Base-by-base conservation (phyloP, 1,140 invertebrate species). In the Eupristina koningsbergeri region DNA sequence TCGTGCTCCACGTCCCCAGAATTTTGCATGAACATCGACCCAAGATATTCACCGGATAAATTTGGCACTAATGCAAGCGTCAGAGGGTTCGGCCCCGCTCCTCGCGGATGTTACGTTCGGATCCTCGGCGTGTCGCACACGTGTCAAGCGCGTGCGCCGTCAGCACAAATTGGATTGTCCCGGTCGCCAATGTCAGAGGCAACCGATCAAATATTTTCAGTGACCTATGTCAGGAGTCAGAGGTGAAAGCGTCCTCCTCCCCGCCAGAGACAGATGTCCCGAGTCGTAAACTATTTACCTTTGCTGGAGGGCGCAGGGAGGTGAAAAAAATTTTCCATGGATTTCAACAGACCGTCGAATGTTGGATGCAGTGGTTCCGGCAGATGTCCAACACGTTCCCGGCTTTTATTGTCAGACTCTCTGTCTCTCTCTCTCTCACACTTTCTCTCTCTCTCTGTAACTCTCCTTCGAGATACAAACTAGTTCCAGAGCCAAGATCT, bases 311-410 rank as follows among this genome's bases (percentile, higher is more conserved):
- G 29, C 31, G 0, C 1, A 36, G 34, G 64, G 34, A 31, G 53
- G 26, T 58, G 26, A 67, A 36, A 31, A 19, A 17, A 67, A 5
- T 36, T 67, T 67, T 5, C 3, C 31, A 17, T 5, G 22, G 53
- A 58, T 26, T 26, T 26, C 22, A 22, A 9, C 26, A 22, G 53
- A 22, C 0, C 29, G 64, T 15, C 29, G 17, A 11, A 9, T 3
- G 36, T 26, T 2, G 67, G n/a, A 41, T 41, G 36, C 67, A 71
- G 7, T n/a, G 67, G n/a, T 71, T 36, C 67, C 22, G 36, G 39
- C 67, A 41, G 19, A 71, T 71, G 67, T 71, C 67, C 3, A n/a
- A 71, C 67, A 71, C 64, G 64, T 39, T 67, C 34, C 15, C 36
- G 8, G 64, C 34, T 67, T 67, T 67, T 71, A 71, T 71, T 41